Evolutionary conservation across 2,113 vertebrate genomes (phyloP).

Genomic region (Scolopax mira): DNA sequence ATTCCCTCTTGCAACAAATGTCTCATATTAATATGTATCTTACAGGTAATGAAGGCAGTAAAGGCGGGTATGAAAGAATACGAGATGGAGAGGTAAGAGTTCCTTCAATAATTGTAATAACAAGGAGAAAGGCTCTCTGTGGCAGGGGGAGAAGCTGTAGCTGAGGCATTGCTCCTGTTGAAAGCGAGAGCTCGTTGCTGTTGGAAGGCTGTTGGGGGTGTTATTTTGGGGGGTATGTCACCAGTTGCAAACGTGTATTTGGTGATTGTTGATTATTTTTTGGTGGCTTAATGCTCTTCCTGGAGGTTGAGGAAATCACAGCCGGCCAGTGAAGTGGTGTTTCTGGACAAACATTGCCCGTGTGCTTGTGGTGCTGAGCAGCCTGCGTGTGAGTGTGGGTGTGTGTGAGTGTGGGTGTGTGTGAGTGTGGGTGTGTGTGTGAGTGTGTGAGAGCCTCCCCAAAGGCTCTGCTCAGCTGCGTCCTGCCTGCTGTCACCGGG

Average conservation of each 20-base stretch:
- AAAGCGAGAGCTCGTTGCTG: not conserved
- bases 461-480: not conserved
- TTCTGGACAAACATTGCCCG: constrained; percentile 32
- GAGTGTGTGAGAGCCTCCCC: not conserved
- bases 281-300: constrained; percentile 14
- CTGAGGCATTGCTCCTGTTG: not conserved
- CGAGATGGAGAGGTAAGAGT: constrained; percentile 78
- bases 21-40: constrained; percentile 62
- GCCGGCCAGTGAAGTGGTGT: constrained; percentile 1
- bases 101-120: constrained; percentile 50
- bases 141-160: not conserved
- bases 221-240: not conserved
- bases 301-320: constrained; percentile 44
- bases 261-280: constrained; percentile 37
- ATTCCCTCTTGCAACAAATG: constrained; percentile 25
- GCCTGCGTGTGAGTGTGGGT: not conserved
- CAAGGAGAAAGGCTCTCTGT: not conserved
- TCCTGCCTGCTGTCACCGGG: not conserved
- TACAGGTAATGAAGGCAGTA: constrained; percentile 83
- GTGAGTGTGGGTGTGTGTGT: too few species aligned
- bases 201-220: not conserved
- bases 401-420: too few species aligned
- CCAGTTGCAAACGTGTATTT: constrained; percentile 9
- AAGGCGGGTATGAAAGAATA: constrained; percentile 83
- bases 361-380: not conserved